Evolutionary conservation across 2,113 vertebrate species (phyloP).

Genomic region (Halichoeres trimaculatus): DNA sequence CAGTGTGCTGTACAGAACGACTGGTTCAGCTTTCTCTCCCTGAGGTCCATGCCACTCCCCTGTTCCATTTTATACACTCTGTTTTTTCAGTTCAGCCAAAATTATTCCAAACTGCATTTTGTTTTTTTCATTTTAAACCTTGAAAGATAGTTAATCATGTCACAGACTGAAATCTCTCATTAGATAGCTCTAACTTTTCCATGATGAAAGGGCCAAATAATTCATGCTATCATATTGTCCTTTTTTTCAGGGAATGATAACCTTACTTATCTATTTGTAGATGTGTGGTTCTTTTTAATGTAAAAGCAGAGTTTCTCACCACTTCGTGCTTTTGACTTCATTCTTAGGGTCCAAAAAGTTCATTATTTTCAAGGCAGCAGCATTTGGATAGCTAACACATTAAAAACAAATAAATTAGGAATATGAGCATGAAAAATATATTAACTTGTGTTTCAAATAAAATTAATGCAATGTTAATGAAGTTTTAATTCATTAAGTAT

Average conservation of each 20-base stretch:
- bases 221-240: background rate
- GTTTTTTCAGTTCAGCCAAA: conserved; percentile 2
- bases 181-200: background rate
- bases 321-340: conserved; percentile 2
- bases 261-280: conserved; percentile 1
- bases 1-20: conserved; percentile 24
- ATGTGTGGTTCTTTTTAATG: conserved; percentile 30
- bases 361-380: background rate
- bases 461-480: background rate
- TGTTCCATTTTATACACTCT: background rate
- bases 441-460: background rate
- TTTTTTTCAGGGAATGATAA: conserved; percentile 2
- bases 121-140: background rate
- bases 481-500: conserved; percentile 1
- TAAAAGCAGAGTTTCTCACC: conserved; percentile 28
- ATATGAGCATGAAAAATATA: conserved; percentile 9
- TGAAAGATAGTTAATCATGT: conserved; percentile 2
- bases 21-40: background rate
- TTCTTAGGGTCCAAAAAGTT: background rate
- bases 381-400: conserved; percentile 10
- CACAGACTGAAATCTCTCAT: conserved; percentile 1
- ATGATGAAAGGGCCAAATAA: conserved; percentile 20
- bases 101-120: background rate
- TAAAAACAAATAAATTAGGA: conserved; percentile 14
- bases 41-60: conserved; percentile 26